Base-by-base conservation (phyloP, 2,888 invertebrate genomes). In the Sussaba pulchella region DNA sequence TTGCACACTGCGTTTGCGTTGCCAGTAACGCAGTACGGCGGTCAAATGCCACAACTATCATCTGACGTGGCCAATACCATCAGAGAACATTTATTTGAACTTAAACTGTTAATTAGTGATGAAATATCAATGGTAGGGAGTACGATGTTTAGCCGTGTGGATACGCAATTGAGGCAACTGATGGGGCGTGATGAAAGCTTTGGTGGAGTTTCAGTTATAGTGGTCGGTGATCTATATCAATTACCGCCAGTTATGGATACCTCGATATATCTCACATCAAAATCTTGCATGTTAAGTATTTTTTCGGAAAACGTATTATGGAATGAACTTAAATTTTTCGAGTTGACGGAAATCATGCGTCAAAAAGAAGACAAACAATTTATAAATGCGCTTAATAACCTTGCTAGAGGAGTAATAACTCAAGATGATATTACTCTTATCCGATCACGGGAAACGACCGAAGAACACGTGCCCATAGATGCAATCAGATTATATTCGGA, bases 171-270 rank as follows among this genome's bases (percentile, higher is more conserved):
- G 21, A 75, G 85, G 75, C 88, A 91, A 86, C 88, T 89, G 9
- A 85, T 83, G 73, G 83, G 85, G 6, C 78, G 47, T 24, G 82
- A 86, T 67, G 61, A 81, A 75, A 54, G 57, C 12, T 90, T 92
- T 85, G 90, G 90, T 14, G 88, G 88, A 17, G 57, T 89, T 3
- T 89, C 89, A 8, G 82, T 91, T 6, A 72, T 91, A 9, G 82
- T 86, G 12, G 85, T 91, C 59, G 91, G 91, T 19, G 90, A 91
- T 78, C 84, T 91, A 8, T 83, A 87, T 81, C 89, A 91, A 82
- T 79, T 90, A 41, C 87, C 88, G 19, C 89, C 89, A 12, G 88
- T 91, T 14, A 81, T 82, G 39, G 88, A 88, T 43, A 64, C 57
- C 8, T 64, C 81, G 17, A 79, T 89, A 50, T 90, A 82, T 74